Evolutionary conservation across 2,113 vertebrate species (phyloP), one percentile per base, ranked within the genome.

Genomic region (Piprites chloris): DNA sequence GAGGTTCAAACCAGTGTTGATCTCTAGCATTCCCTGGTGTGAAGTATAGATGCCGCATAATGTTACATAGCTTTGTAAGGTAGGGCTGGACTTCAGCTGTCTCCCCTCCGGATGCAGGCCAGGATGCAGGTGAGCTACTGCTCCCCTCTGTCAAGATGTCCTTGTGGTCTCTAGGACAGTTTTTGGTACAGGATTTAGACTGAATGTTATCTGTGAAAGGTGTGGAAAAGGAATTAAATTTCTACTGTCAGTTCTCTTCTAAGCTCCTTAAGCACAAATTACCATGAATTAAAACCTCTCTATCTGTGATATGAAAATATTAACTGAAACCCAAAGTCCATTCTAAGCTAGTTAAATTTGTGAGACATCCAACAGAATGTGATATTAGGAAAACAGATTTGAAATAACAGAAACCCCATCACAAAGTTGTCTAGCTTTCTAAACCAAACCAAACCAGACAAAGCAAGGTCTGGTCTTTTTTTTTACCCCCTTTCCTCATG

Each of bases 21-120:
- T 63, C 17, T 50, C 35, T 24, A 32, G 2, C 2, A 9, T 17
- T 1, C 0, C 14, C 20, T 65, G 9, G 8, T 56, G 7, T 46
- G 26, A 89, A 65, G 18, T 4, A 55, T 5, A 56, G 30, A 18
- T 26, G 12, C 8, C 44, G 12, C 9, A 4, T 37, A 59, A 62
- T 1, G 3, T 58, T 26, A 13, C 2, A 9, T 3, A 6, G 5
- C 12, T 85, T 47, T 44, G 3, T 37, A 65, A 80, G 4, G 18
- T 39, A 58, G 44, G 8, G 5, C 13, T 82, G 21, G 18, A 33
- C 8, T 65, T 42, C 26, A 28, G 5, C 9, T 81, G 0, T 22
- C 5, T 59, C 9, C 6, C 7, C 3, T 69, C 5, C 19, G 7
- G 5, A 20, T 41, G n/a, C 7, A 69, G 30, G 39, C 8, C 18